Percentiles rank a stretch among this genome's conserved stretches.
These are phyloP conservation scores for Polypedilum pembai DNA, from an alignment of 1,140 invertebrate species.

Conservation along the genomic window DNA sequence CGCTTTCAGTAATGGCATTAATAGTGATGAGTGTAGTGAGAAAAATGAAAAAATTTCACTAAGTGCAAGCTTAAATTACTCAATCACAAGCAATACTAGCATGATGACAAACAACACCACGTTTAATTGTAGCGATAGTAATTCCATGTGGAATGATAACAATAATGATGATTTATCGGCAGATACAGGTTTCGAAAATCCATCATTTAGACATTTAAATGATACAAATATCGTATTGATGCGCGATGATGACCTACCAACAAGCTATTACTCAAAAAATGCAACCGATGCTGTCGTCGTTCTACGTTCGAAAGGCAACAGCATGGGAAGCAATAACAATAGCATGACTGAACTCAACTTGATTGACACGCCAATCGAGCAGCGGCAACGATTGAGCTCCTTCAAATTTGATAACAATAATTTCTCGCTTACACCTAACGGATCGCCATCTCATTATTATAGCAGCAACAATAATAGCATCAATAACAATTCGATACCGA, in stretches of 20 bases:
- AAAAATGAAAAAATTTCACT: slow-evolving; percentile 23
- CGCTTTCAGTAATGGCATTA: slow-evolving; percentile 10
- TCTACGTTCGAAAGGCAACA: slow-evolving; percentile 40
- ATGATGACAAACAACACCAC: slow-evolving; percentile 19
- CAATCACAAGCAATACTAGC: slow-evolving; percentile 21
- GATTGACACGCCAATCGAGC: not conserved
- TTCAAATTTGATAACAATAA: slow-evolving; percentile 29
- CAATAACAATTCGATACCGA: slow-evolving; percentile 21
- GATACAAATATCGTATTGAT: slow-evolving; percentile 28
- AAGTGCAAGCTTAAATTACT: slow-evolving; percentile 24
- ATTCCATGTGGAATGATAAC: slow-evolving; percentile 17
- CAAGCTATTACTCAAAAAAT: slow-evolving; percentile 40
- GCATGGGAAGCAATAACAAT: slow-evolving; percentile 33
- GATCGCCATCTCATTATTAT: not conserved
- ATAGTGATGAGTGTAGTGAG: slow-evolving; percentile 10
- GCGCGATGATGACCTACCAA: slow-evolving; percentile 8
- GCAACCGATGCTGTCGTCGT: slow-evolving; percentile 40
- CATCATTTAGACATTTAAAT: slow-evolving; percentile 31
- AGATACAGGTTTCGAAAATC: slow-evolving; percentile 30
- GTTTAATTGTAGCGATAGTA: slow-evolving; percentile 17
- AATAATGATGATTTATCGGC: slow-evolving; percentile 23
- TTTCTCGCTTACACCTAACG: not conserved
- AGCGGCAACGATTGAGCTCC: slow-evolving; percentile 30
- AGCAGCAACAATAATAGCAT: not conserved
- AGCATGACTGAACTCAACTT: slow-evolving; percentile 32